phyloP scores from a whole-genome alignment of 2,113 vertebrate genomes.

The Felis chaus region DNA sequence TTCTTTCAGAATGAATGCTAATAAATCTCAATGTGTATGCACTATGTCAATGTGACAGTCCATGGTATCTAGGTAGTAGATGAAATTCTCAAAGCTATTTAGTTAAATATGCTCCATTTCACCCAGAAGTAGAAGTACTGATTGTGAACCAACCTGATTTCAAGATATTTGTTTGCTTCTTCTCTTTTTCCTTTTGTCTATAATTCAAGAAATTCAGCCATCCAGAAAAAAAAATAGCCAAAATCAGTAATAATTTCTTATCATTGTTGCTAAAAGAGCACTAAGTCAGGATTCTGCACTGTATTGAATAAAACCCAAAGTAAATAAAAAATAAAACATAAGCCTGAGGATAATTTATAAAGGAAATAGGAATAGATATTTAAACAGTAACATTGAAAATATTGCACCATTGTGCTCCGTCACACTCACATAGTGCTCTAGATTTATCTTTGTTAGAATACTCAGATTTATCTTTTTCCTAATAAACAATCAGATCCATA shows the following conservation, averaged over 20 bases:
- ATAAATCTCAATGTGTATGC: background rate
- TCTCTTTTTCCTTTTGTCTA: background rate
- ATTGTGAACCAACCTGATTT: background rate
- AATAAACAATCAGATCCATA: background rate
- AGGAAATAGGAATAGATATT: background rate
- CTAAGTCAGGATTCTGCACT: background rate
- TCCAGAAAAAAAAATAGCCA: background rate
- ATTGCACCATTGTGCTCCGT: background rate
- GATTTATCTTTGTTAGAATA: background rate
- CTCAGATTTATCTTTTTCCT: background rate
- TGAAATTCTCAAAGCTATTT: conserved; percentile 10
- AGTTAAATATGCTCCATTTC: background rate
- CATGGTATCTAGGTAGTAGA: background rate
- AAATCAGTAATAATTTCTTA: background rate
- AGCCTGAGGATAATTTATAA: background rate
- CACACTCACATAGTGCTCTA: background rate
- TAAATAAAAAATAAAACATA: background rate
- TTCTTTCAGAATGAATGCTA: background rate
- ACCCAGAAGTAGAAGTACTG: background rate
- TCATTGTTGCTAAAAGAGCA: background rate
- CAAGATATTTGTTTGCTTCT: background rate
- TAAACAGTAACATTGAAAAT: background rate
- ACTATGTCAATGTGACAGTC: background rate
- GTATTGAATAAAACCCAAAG: background rate
- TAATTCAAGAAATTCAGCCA: background rate